Percentiles rank a stretch among this genome's conserved stretches.
Evolutionary conservation across 2,797 vertebrate genomes (phyloP).

Genomic region (Serranus cabrilla): DNA sequence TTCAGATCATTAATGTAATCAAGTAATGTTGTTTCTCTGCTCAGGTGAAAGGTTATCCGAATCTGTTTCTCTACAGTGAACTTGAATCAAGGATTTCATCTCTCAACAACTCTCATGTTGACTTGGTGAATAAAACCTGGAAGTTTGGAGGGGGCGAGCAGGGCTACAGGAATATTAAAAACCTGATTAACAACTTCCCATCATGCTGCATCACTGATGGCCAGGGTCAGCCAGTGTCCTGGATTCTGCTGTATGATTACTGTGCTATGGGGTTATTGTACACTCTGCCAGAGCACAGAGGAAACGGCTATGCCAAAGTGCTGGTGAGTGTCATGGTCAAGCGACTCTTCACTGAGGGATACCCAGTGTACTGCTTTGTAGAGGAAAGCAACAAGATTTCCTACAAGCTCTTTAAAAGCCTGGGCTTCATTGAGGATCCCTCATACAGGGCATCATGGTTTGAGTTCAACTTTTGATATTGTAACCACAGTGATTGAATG

Average conservation of each 20-base stretch:
- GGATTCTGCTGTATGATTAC: slow-evolving; percentile 76
- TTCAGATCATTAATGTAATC: background rate
- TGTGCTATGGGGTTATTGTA: slow-evolving; percentile 70
- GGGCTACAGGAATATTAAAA: slow-evolving; percentile 45
- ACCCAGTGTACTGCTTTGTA: slow-evolving; percentile 77
- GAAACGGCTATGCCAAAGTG: slow-evolving; percentile 77
- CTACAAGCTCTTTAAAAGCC: slow-evolving; percentile 68
- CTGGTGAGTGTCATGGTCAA: slow-evolving; percentile 67
- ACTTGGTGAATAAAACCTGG: slow-evolving; percentile 80
- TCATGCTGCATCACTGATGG: slow-evolving; percentile 72
- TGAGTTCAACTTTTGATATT: slow-evolving; percentile 30
- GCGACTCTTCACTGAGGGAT: slow-evolving; percentile 67
- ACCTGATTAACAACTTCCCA: slow-evolving; percentile 69
- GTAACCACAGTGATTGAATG: background rate
- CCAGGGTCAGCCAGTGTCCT: slow-evolving; percentile 70
- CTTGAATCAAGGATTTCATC: slow-evolving; percentile 69
- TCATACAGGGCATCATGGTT: slow-evolving; percentile 64
- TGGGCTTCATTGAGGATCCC: slow-evolving; percentile 79
- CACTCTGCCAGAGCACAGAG: slow-evolving; percentile 78
- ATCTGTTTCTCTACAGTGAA: slow-evolving; percentile 45
- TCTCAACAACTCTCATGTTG: slow-evolving; percentile 66
- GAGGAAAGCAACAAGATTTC: slow-evolving; percentile 78
- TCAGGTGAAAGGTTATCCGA: background rate
- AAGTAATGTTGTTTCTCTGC: background rate
- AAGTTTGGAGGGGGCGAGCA: slow-evolving; percentile 75